A percentile compares a stretch with the other conserved stretches of the same genome.
phyloP scores from a whole-genome alignment of 2,113 vertebrate genomes.

The Phasianus colchicus region DNA sequence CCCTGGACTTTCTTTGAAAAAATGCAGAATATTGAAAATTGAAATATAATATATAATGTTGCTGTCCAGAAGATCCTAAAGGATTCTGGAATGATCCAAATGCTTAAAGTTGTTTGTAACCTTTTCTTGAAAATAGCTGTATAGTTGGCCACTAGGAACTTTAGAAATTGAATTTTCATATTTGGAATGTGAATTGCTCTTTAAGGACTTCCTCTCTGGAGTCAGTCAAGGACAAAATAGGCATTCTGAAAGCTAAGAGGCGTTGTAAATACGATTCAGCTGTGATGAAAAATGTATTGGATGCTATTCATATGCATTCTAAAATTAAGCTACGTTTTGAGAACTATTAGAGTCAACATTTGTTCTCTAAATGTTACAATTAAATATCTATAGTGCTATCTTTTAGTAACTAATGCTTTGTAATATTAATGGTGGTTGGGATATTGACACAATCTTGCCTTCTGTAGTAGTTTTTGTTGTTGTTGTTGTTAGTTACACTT shows the following conservation, averaged over 20 bases:
- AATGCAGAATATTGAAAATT: background rate
- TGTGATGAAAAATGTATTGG: slow-evolving; percentile 34
- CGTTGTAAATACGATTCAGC: background rate
- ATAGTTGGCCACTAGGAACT: slow-evolving; percentile 35
- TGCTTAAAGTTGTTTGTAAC: background rate
- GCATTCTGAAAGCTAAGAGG: slow-evolving; percentile 24
- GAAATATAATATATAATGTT: fast-evolving
- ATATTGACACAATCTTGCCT: background rate
- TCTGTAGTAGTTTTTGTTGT: fast-evolving
- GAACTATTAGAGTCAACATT: background rate
- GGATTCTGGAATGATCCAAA: background rate
- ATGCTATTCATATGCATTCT: slow-evolving; percentile 18
- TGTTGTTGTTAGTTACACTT: background rate
- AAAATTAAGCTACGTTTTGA: slow-evolving; percentile 18
- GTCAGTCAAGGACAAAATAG: slow-evolving; percentile 47
- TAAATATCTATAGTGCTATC: background rate
- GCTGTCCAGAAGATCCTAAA: background rate
- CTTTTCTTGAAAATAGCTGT: slow-evolving; percentile 44
- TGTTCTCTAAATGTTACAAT: background rate
- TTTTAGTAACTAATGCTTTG: slow-evolving; percentile 9
- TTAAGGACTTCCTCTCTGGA: slow-evolving; percentile 18
- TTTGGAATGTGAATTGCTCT: slow-evolving; percentile 59
- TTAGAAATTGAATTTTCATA: slow-evolving; percentile 29
- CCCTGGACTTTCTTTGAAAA: background rate
- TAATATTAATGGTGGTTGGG: background rate